Evolutionary conservation across 2,113 vertebrate genomes (phyloP).

Genomic region (Chaetodon auriga): DNA sequence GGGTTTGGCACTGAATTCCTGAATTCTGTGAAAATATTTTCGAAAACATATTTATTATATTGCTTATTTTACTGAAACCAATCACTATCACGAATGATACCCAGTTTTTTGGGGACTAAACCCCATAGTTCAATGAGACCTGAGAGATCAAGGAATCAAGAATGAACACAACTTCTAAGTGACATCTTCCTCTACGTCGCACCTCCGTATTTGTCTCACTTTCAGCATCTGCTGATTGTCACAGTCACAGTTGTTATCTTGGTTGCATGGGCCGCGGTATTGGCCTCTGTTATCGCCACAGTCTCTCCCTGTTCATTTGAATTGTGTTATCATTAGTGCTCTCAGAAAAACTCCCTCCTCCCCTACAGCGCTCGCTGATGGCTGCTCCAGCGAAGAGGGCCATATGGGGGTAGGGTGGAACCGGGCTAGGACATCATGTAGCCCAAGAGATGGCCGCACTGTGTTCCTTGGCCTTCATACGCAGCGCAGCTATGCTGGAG

Average conservation of each 20-base stretch:
- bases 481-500: slow-evolving; percentile 95
- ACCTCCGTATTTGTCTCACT: slow-evolving; percentile 59
- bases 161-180: slow-evolving; percentile 26
- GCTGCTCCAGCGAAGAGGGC: slow-evolving; percentile 54
- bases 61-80: slow-evolving; percentile 40
- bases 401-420: slow-evolving; percentile 36
- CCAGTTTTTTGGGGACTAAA: slow-evolving; percentile 34
- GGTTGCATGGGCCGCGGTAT: slow-evolving; percentile 46
- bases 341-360: slow-evolving; percentile 64
- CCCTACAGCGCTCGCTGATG: slow-evolving; percentile 58
- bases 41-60: slow-evolving; percentile 44
- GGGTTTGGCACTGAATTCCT: slow-evolving; percentile 19
- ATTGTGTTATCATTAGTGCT: slow-evolving; percentile 79
- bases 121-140: slow-evolving; percentile 52
- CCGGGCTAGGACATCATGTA: slow-evolving; percentile 87
- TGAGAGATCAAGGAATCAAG: slow-evolving; percentile 66
- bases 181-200: slow-evolving; percentile 33
- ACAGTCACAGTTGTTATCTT: slow-evolving; percentile 71
- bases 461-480: slow-evolving; percentile 99
- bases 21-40: slow-evolving; percentile 16
- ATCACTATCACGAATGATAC: slow-evolving; percentile 28
- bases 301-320: slow-evolving; percentile 74
- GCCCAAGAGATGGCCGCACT: slow-evolving; percentile 98
- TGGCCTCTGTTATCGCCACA: slow-evolving; percentile 71
- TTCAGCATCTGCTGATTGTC: slow-evolving; percentile 76